A percentile compares a stretch with the other conserved stretches of the same genome.
phyloP scores from a whole-genome alignment of 2,113 vertebrate species.

The Hippocampus abdominalis region DNA sequence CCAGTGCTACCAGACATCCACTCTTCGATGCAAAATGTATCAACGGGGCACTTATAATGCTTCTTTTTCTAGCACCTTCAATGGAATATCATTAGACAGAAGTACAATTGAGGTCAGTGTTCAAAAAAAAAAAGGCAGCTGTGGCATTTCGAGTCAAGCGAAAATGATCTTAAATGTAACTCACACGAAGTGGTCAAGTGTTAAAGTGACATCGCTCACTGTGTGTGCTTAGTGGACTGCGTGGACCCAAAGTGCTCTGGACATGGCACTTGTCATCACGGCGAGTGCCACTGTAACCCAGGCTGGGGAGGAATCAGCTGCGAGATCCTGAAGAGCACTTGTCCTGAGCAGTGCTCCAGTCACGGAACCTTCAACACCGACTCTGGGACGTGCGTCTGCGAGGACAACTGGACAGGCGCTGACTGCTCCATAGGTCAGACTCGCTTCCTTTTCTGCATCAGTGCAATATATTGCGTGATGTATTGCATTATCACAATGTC shows the following conservation, averaged over 20 bases:
- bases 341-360: constrained; percentile 92
- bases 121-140: constrained; percentile 23
- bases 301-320: constrained; percentile 92
- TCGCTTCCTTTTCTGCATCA: background rate
- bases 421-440: constrained; percentile 93
- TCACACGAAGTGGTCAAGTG: constrained; percentile 9
- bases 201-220: constrained; percentile 55
- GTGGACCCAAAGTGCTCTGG: constrained; percentile 87
- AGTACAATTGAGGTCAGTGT: constrained; percentile 23
- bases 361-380: constrained; percentile 90
- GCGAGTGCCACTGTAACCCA: constrained; percentile 92
- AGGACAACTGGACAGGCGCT: constrained; percentile 88
- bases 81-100: constrained; percentile 56
- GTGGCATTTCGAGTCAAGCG: constrained; percentile 18
- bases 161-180: no score
- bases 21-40: constrained; percentile 26
- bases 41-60: constrained; percentile 52
- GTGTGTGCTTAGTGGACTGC: constrained; percentile 82
- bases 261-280: constrained; percentile 90
- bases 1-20: background rate
- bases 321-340: constrained; percentile 89
- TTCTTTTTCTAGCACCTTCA: constrained; percentile 39
- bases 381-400: constrained; percentile 86
- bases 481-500: background rate
- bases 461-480: background rate